Base-by-base conservation (phyloP, 1,140 invertebrate genomes). In the Cheumatopsyche charites region DNA sequence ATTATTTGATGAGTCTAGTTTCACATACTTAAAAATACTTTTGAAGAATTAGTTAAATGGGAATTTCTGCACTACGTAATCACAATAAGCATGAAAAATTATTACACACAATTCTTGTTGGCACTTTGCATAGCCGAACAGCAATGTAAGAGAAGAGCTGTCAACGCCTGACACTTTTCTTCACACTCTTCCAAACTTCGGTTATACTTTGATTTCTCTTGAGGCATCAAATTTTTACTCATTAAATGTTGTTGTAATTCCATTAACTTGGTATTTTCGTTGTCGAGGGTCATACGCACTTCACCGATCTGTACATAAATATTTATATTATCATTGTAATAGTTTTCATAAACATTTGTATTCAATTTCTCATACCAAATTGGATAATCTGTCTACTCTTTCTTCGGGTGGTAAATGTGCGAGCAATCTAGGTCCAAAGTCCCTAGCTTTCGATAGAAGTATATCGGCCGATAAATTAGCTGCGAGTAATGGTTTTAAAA, bases 81-180 rank as follows among this genome's bases (percentile, higher is more conserved):
- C 29, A 36, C 29, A 36, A 36, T 36, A 36, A 36, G 29, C 29
- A 36, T 36, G 29, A 36, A 36, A 4, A 36, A 36, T 52, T 17
- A 52, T 25, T 58, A 58, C 55, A 63, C 23, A 25, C 1, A 4
- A 67, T 49, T 45, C 26, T 49, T 45, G 47, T 68, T 70, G 43
- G 72, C 89, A 85, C 74, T 75, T 77, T 92, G 91, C 65, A 93
- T 80, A 17, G 90, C 91, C 1, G 91, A 87, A 80, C 93, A 96
- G 82, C 92, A 94, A 80, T 95, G 92, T 73, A 95, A 82, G 88
- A 95, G 90, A 29, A 95, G 84, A 23, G 94, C 88, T 25, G 92
- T 92, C 67, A 96, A 80, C 0, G 91, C 92, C 79, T 93, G 90
- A 2, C 92, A 89, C 77, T 90, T 88, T 73, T 90, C 86, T 78